A percentile compares a stretch with the other conserved stretches of the same genome.
Evolutionary conservation across 2,113 vertebrate species (phyloP).

Genomic region (Mormyrus iriodes): DNA sequence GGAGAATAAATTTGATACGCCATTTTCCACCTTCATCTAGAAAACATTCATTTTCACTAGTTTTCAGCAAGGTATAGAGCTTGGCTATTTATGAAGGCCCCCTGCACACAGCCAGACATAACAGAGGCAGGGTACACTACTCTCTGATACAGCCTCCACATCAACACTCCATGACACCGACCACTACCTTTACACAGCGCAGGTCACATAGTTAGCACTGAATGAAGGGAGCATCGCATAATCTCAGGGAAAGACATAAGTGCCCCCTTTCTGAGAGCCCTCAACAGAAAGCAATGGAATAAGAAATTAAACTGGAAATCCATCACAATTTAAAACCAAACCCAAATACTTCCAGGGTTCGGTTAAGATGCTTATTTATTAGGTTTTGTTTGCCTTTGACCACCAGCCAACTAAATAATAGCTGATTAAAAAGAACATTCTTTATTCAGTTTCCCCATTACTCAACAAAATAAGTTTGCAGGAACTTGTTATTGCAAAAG

Average conservation of each 20-base stretch:
- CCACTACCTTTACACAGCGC: neutral
- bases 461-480: neutral
- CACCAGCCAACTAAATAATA: neutral
- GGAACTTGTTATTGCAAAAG: neutral
- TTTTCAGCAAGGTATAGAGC: neutral
- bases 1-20: neutral
- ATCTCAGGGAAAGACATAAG: neutral
- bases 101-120: neutral
- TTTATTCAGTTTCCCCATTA: neutral
- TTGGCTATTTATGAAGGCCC: neutral
- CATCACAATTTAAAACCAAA: neutral
- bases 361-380: neutral
- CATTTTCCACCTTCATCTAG: neutral
- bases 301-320: neutral
- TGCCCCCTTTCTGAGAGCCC: neutral
- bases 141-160: neutral
- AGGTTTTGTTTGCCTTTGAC: neutral
- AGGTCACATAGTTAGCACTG: neutral
- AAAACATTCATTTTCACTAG: neutral
- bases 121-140: neutral
- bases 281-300: neutral
- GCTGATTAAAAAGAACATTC: neutral
- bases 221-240: neutral
- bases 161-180: neutral
- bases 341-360: neutral